Evolutionary conservation across 2,113 vertebrate species (phyloP), one percentile per base, ranked within the genome.

Genomic region (Agapornis roseicollis): DNA sequence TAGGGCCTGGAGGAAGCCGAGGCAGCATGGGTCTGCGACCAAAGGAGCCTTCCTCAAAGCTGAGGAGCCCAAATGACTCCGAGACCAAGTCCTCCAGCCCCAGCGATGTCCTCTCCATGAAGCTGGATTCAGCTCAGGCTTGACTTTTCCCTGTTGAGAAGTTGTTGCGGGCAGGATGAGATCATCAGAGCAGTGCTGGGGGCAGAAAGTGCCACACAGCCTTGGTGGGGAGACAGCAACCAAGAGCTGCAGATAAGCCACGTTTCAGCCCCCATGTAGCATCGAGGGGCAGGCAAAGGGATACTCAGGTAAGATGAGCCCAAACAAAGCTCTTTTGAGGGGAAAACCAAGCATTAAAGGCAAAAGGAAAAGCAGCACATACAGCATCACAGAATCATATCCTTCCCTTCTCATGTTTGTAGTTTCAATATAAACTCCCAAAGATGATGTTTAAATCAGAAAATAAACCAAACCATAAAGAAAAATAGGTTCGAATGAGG

Each of bases 71-170:
- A 16, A 77, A 7, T 1, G 22, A 3, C 56, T 18, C 49, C 80
- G 35, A 35, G 69, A 1, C n/a, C 1, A 1, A 71, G 16, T 9
- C 64, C 72, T 61, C 22, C 76, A 72, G 58, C 80, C 63, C 44
- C 41, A 27, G 20, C 0, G 0, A 5, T 6, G 12, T 7, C 58
- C 71, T 31, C 33, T 42, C 14, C 1, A 0, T 4, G 66, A 42
- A n/a, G 55, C 12, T 25, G 9, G 17, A 22, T 27, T 69, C 61
- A 50, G 3, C 63, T 81, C 6, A 15, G 31, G 28, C 5, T 88
- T 37, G 46, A 18, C 3, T 4, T 16, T 63, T 39, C 61, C 84
- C 15, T 52, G 31, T n/a, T 18, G 55, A 35, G 66, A 17, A 68
- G 42, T 10, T 16, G 37, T 9, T 55, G 55, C 2, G 8, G 58